phyloP scores from a whole-genome alignment of 2,113 vertebrate genomes.

The Cryptotis parvus region DNA sequence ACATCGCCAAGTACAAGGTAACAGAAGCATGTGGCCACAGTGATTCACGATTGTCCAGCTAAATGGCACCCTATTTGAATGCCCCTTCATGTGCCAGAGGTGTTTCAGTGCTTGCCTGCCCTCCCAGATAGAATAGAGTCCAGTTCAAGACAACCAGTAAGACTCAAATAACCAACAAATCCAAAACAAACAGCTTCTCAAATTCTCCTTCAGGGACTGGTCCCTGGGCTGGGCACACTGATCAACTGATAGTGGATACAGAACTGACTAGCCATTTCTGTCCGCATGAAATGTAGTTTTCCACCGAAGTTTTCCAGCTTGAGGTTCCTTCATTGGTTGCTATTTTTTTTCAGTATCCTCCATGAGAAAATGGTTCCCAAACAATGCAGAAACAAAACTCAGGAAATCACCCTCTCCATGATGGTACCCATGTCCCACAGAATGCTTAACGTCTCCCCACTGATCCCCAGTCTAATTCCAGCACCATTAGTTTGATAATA shows the following conservation, averaged over 20 bases:
- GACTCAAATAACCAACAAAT: neutral
- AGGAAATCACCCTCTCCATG: neutral
- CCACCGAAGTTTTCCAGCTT: neutral
- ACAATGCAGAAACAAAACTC: neutral
- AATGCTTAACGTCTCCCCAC: slow-evolving; percentile 52
- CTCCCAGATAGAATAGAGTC: neutral
- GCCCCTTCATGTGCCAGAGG: slow-evolving; percentile 24
- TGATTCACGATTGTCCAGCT: neutral
- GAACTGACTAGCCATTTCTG: neutral
- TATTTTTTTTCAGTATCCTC: slow-evolving; percentile 3
- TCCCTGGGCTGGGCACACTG: neutral
- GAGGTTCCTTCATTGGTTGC: neutral
- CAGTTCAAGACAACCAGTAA: neutral
- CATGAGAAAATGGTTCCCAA: slow-evolving; percentile 45
- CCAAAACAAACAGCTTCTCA: neutral
- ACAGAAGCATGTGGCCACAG: neutral
- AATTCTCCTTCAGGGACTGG: neutral
- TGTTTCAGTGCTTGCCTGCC: neutral
- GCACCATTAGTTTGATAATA: slow-evolving; percentile 73
- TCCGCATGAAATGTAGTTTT: neutral
- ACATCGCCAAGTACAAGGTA: slow-evolving; percentile 96
- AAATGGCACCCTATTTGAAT: slow-evolving; percentile 35
- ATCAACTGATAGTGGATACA: too few species aligned
- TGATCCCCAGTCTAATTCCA: slow-evolving; percentile 65
- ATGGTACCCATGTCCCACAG: neutral